Conservation (phyloP, 2,797 vertebrate species). For the Linurgus olivaceus region DNA sequence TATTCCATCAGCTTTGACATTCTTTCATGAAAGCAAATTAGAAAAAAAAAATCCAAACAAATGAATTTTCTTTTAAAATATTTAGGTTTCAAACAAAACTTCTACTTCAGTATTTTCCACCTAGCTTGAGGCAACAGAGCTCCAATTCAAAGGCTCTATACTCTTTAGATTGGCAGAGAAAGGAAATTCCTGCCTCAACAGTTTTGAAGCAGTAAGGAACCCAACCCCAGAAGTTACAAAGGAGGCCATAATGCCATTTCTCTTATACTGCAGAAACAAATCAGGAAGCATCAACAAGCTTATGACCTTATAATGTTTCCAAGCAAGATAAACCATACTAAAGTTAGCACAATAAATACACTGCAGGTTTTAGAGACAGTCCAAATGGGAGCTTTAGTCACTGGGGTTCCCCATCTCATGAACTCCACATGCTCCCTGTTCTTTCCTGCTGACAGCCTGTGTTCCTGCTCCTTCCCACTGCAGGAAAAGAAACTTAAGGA, state of each 20-base stretch:
- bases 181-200: background rate
- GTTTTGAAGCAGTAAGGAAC: background rate
- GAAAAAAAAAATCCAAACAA: background rate
- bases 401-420: rapidly evolving
- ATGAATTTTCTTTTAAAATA: background rate
- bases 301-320: background rate
- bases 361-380: background rate
- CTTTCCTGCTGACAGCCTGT: background rate
- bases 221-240: background rate
- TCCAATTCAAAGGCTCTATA: background rate
- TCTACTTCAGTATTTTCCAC: background rate
- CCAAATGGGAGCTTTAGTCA: background rate
- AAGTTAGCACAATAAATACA: background rate
- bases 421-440: background rate
- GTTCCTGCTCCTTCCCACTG: background rate
- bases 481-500: background rate
- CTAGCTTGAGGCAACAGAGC: background rate
- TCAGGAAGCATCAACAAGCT: background rate
- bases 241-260: background rate
- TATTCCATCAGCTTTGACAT: background rate
- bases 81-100: background rate
- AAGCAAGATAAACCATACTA: background rate
- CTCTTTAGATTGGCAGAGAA: background rate
- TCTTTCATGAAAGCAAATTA: background rate
- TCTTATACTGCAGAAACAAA: background rate